A percentile compares a stretch with the other conserved stretches of the same genome.
Evolutionary conservation across 1,140 invertebrate genomes (phyloP).

Genomic region (Babylonia areolata): DNA sequence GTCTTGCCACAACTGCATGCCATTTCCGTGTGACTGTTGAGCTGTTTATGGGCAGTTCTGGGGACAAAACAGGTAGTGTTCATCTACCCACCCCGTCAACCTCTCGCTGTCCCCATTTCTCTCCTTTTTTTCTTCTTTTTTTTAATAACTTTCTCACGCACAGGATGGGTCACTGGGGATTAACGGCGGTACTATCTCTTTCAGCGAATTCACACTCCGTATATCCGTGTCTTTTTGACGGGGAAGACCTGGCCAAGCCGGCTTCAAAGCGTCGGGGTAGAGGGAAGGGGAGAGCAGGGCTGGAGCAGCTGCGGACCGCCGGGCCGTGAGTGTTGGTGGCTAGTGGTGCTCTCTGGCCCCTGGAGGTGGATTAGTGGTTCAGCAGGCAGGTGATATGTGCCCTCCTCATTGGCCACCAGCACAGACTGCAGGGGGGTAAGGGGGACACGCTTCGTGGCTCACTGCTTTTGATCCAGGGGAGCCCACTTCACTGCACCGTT

Average conservation of each 20-base stretch:
- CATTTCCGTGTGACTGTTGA: background rate
- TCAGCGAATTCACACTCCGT: background rate
- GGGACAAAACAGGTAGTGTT: background rate
- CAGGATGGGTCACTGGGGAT: slow-evolving; percentile 4
- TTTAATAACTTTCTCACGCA: background rate
- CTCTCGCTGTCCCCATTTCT: too few relatives aligned
- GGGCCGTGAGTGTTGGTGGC: background rate
- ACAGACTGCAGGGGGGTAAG: background rate
- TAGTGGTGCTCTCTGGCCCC: background rate
- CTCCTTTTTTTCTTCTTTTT: background rate
- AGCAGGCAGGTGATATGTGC: slow-evolving; percentile 11
- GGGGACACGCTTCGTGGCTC: slow-evolving; percentile 14
- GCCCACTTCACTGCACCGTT: background rate
- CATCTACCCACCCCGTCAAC: background rate
- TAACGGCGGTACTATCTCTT: slow-evolving; percentile 1
- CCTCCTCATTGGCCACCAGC: background rate
- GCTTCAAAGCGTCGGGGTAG: background rate
- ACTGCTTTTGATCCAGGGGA: background rate
- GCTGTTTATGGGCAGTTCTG: background rate
- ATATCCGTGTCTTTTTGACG: background rate
- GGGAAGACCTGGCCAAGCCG: background rate
- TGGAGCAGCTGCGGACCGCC: background rate
- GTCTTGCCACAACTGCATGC: background rate
- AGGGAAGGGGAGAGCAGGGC: background rate
- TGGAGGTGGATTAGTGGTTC: background rate